These are phyloP conservation scores for Pomatorhinus ruficollis DNA, from an alignment of 2,113 vertebrate species.

Conservation along the genomic window DNA sequence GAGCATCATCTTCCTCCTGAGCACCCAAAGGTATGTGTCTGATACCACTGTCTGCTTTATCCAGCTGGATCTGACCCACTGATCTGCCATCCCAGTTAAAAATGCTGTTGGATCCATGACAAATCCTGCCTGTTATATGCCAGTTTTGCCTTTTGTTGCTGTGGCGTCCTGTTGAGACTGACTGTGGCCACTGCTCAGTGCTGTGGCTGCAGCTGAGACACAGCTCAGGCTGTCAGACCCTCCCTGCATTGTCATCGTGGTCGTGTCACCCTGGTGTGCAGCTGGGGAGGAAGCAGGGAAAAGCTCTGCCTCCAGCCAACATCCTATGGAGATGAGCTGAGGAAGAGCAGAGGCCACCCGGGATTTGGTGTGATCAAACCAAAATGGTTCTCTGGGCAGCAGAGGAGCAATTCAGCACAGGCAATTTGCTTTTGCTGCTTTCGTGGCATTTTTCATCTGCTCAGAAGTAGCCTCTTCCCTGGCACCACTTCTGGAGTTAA, in stretches of 20 bases:
- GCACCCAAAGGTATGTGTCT: accelerated
- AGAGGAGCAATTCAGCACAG: neutral
- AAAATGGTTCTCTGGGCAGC: neutral
- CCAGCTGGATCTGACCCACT: neutral
- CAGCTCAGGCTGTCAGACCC: neutral
- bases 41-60: neutral
- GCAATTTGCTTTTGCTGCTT: neutral
- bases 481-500: neutral
- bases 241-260: accelerated
- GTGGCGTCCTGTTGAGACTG: accelerated
- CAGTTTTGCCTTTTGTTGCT: accelerated
- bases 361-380: neutral
- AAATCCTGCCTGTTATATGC: accelerated
- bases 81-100: neutral
- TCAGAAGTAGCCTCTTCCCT: neutral
- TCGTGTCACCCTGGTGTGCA: neutral
- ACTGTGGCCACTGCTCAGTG: neutral
- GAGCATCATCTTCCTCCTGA: neutral
- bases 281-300: neutral
- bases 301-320: neutral
- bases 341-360: neutral
- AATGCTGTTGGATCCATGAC: neutral
- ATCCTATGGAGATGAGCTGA: neutral
- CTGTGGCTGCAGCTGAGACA: neutral
- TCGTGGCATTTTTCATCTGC: neutral